Evolutionary conservation across 1,140 invertebrate genomes (phyloP).

Genomic region (Aporrectodea caliginosa): DNA sequence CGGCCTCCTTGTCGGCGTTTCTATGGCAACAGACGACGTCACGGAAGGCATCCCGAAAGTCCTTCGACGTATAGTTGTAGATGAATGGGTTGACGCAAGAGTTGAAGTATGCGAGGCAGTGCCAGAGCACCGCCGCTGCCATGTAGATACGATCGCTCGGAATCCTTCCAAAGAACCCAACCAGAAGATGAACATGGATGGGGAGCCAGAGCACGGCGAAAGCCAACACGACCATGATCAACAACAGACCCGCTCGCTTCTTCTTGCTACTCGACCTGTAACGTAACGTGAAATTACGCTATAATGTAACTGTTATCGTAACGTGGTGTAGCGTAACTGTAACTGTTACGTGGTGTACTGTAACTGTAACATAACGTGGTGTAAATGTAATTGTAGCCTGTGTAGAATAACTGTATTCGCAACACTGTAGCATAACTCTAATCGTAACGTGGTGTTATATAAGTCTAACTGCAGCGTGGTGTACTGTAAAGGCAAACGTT

Average conservation of each 20-base stretch:
- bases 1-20: not conserved
- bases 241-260: conserved; percentile 20
- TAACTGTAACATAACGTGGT: too few relatives aligned
- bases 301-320: too few relatives aligned
- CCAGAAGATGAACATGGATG: conserved; percentile 33
- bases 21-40: conserved; percentile 12
- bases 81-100: conserved; percentile 35
- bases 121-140: conserved; percentile 11
- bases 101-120: conserved; percentile 33
- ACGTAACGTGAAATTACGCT: too few relatives aligned
- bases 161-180: conserved; percentile 14
- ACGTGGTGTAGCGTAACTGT: too few relatives aligned
- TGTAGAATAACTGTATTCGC: too few relatives aligned
- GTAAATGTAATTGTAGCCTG: too few relatives aligned
- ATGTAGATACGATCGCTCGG: not conserved
- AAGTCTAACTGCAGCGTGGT: too few relatives aligned
- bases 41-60: conserved; percentile 30
- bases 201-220: conserved; percentile 31
- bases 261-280: not conserved
- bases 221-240: conserved; percentile 29
- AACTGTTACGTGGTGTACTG: too few relatives aligned
- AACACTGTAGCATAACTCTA: too few relatives aligned
- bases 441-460: too few relatives aligned
- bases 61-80: conserved; percentile 33
- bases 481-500: too few relatives aligned